These are phyloP conservation scores for Corythucha ciliata DNA, from an alignment of 2,888 invertebrate genomes.

Conservation along the genomic window DNA sequence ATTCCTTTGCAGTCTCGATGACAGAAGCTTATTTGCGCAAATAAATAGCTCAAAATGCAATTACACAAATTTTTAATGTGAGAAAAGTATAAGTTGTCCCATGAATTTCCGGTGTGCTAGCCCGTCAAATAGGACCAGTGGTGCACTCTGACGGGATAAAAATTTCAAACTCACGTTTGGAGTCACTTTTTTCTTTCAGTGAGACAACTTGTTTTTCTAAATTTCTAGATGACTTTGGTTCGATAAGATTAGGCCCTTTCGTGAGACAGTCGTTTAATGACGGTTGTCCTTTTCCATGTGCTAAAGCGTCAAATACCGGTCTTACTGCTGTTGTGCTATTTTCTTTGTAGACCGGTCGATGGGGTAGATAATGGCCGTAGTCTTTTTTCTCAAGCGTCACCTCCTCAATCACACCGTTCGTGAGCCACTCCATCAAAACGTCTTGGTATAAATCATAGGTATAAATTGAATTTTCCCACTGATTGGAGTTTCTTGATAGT, in stretches of 20 bases:
- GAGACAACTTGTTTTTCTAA: too few species aligned
- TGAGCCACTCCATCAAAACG: constrained; percentile 17
- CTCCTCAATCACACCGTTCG: constrained; percentile 15
- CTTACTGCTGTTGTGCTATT: constrained; percentile 7
- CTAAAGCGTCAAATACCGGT: constrained; percentile 26
- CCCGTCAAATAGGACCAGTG: too few species aligned
- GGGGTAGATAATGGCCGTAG: constrained; percentile 18
- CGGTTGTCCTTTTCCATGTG: constrained; percentile 16
- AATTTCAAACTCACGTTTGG: too few species aligned
- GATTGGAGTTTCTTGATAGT: constrained; percentile 7
- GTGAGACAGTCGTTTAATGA: constrained; percentile 34
- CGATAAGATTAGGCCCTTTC: constrained; percentile 32
- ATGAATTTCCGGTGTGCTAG: too few species aligned
- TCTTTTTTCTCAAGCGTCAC: background rate
- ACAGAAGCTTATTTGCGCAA: too few species aligned
- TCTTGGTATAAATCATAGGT: background rate
- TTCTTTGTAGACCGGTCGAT: constrained; percentile 18
- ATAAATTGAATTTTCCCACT: too few species aligned
- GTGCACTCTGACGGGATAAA: too few species aligned
- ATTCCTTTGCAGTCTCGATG: too few species aligned
- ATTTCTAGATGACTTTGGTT: constrained; percentile 31
- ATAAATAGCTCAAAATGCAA: too few species aligned
- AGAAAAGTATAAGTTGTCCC: too few species aligned
- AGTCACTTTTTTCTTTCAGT: too few species aligned
- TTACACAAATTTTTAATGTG: too few species aligned